Conservation (phyloP, 2,113 vertebrate genomes). For the Epinephelus lanceolatus region DNA sequence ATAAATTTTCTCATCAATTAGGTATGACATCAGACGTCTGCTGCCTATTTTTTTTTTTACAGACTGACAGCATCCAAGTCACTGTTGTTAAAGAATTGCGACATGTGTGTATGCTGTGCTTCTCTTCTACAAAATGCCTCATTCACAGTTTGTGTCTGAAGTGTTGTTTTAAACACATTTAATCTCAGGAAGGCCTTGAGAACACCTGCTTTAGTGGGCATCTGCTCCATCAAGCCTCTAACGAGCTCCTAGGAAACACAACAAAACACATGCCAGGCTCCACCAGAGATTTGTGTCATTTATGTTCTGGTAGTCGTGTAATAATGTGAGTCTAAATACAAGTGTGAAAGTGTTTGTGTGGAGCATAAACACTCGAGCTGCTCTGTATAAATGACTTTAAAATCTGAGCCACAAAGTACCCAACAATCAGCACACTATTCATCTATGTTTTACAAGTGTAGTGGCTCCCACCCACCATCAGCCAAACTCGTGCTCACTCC, state of each 20-base stretch:
- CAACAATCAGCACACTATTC: conserved; percentile 41
- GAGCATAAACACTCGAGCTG: neutral
- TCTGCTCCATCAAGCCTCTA: no score
- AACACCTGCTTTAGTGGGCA: neutral
- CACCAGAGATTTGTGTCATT: neutral
- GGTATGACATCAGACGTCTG: conserved; percentile 11
- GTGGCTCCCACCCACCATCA: conserved; percentile 32
- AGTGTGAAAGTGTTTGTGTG: neutral
- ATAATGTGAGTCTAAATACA: conserved; percentile 8
- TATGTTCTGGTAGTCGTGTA: neutral
- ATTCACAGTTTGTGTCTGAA: neutral
- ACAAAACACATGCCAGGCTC: neutral
- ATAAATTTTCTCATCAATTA: conserved; percentile 19
- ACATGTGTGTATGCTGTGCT: neutral
- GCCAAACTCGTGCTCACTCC: neutral
- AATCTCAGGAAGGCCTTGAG: neutral
- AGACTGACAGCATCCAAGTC: neutral
- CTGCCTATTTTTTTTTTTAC: neutral
- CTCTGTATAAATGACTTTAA: conserved; percentile 9
- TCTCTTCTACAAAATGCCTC: neutral
- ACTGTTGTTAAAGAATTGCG: neutral
- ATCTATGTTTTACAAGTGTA: conserved; percentile 9
- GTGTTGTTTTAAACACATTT: neutral
- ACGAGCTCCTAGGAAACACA: neutral
- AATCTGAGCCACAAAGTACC: conserved; percentile 19